phyloP scores from a whole-genome alignment of 2,888 invertebrate species.

The Athalia rosae region DNA sequence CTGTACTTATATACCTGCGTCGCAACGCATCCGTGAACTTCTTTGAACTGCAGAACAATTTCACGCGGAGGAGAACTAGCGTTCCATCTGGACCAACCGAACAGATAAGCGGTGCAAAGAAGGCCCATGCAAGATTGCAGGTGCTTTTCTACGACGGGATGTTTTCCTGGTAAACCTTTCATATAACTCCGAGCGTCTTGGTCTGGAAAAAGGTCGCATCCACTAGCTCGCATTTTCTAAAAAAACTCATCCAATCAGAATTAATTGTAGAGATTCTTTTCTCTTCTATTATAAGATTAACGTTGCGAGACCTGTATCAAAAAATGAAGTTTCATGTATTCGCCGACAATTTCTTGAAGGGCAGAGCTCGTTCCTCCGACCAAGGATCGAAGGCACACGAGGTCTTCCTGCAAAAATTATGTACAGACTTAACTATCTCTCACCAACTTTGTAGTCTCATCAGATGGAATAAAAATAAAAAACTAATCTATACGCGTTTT shows the following conservation, averaged over 20 bases:
- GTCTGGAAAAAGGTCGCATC: constrained; percentile 89
- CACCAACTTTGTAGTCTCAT: no score
- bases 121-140: constrained; percentile 87
- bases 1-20: constrained; percentile 71
- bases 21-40: constrained; percentile 77
- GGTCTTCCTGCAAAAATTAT: constrained; percentile 66
- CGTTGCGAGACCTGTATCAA: constrained; percentile 76
- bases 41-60: constrained; percentile 82
- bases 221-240: constrained; percentile 77
- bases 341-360: constrained; percentile 77
- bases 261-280: no score
- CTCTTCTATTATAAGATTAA: no score
- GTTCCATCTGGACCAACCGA: constrained; percentile 88
- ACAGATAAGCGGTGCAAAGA: constrained; percentile 83
- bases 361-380: constrained; percentile 78
- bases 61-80: constrained; percentile 74
- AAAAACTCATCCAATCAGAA: background rate
- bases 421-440: no score
- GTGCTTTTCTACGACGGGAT: constrained; percentile 84
- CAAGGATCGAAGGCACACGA: constrained; percentile 71
- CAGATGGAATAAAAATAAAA: background rate
- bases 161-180: constrained; percentile 77
- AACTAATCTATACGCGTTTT: background rate
- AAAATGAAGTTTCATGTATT: constrained; percentile 77
- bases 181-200: constrained; percentile 85